Base-by-base conservation (phyloP, 92 coral and sea anemone genomes). In the Phenganax stokvisi region DNA sequence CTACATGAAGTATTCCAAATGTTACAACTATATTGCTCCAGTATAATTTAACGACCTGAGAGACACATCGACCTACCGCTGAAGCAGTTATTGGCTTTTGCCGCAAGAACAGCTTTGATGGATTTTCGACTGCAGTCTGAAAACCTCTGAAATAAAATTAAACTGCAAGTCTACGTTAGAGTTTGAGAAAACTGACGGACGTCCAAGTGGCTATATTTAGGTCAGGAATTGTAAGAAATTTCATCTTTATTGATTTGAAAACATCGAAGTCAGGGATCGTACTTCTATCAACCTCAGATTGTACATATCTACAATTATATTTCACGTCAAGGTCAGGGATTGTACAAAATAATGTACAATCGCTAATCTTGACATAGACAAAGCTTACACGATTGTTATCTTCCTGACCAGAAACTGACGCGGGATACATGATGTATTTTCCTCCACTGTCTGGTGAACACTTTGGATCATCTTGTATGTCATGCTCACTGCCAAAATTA, bases 401-500 rank as follows among this genome's bases (percentile, higher is more conserved):
- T 66, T 89, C 80, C 61, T 87, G 88, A 10, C 98, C 98, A 81
- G 97, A 88, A 62, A 93, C 97, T 30, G 98, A 93, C 0, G 98
- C 98, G 47, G 98, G 98, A 68, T 93, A 93, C 98, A 93, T 93
- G 77, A 93, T 93, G 63, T 55, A 93, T 80, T 89, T 93, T 9
- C 98, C 98, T 3, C 94, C 91, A 7, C 72, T 75, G 4, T 82
- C 79, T 0, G 98, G 98, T 3, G 98, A 93, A 77, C 98, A 93
- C 31, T 85, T 90, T 52, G 60, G 55, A 0, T 5, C 70, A 7
- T 85, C 81, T 11, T 87, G 87, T 10, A 96, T 92, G 56, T 93
- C 98, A 61, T 93, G 98, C 68, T 93, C 98, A 79, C 98, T 93
- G 60, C 97, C 98, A 87, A 93, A 93, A 82, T 93, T 93, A 85